phyloP scores from a whole-genome alignment of 2,113 vertebrate species.

The Leuciscus idus region DNA sequence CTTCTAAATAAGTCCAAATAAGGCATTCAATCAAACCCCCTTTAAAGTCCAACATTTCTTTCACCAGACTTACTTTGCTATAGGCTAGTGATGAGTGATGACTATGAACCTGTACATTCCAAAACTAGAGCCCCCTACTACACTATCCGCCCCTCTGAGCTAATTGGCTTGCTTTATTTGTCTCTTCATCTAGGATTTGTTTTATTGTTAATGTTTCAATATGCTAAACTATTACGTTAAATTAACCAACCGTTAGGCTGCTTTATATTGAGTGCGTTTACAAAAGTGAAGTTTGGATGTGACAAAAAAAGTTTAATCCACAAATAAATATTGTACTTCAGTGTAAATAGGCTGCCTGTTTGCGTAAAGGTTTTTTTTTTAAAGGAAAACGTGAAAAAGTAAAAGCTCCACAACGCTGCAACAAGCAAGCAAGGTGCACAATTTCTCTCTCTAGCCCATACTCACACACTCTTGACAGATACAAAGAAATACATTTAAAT shows the following conservation, averaged over 20 bases:
- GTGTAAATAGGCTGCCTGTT: neutral
- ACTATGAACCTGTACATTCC: neutral
- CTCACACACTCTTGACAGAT: conserved; percentile 43
- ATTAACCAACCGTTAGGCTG: neutral
- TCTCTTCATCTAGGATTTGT: neutral
- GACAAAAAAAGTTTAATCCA: conserved; percentile 10
- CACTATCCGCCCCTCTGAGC: neutral
- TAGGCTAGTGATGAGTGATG: neutral
- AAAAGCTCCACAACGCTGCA: conserved; percentile 29
- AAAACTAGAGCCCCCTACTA: neutral
- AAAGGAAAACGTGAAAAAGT: neutral
- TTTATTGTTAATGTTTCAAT: neutral
- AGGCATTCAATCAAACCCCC: neutral
- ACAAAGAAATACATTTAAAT: conserved; percentile 42
- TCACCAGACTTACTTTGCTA: neutral
- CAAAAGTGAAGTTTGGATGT: neutral
- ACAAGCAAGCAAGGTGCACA: conserved; percentile 69
- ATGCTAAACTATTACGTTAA: neutral
- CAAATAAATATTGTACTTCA: neutral
- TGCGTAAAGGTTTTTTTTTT: neutral
- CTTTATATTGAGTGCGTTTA: neutral
- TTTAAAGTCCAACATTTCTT: neutral
- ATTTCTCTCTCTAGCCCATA: conserved; percentile 40
- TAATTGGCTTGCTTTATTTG: neutral
- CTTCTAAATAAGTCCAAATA: neutral